Evolutionary conservation across 2,113 vertebrate genomes (phyloP), one percentile per base, ranked within the genome.

Genomic region (Daubentonia madagascariensis): DNA sequence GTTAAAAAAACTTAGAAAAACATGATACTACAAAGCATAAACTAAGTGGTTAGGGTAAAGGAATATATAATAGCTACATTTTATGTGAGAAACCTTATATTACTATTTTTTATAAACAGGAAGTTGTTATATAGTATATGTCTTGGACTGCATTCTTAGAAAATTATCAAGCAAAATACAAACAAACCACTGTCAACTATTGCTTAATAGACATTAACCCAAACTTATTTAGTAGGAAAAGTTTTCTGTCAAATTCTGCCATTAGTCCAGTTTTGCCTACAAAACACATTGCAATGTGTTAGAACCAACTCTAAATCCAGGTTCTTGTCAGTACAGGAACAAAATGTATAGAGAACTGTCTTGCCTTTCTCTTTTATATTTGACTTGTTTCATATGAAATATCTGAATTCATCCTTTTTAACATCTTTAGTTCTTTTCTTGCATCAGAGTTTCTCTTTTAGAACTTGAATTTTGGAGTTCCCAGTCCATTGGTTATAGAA

Each of bases 341-440:
- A 89, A 61, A 22, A 76, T 10, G 2, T 61, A 23, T 45, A 23
- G 78, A 59, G 59, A 81, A 8, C 54, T 73, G 0, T 75, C 6
- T 75, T 40, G 16, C 45, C 35, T 78, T 91, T 48, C 22, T 80
- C 35, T 90, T 84, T 96, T 85, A 28, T 89, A 7, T 95, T 89
- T 61, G 35, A 25, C 85, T 87, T 88, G 20, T 91, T 91, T 96
- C 48, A 22, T 86, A n/a, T 78, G 83, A 92, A 89, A 79, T 59
- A 73, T 40, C 35, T 48, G 22, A 91, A 22, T 48, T n/a, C 83
- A 28, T 61, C 8, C 13, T 52, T 52, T 72, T 80, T 61, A 75
- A 85, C 25, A 13, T 80, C 20, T 40, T 90, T 72, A 12, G 4
- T 87, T 91, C 61, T 78, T 88, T 92, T 50, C 59, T 67, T 76